Conservation (phyloP, 2,888 invertebrate species). For the Palloptera scutellata region DNA sequence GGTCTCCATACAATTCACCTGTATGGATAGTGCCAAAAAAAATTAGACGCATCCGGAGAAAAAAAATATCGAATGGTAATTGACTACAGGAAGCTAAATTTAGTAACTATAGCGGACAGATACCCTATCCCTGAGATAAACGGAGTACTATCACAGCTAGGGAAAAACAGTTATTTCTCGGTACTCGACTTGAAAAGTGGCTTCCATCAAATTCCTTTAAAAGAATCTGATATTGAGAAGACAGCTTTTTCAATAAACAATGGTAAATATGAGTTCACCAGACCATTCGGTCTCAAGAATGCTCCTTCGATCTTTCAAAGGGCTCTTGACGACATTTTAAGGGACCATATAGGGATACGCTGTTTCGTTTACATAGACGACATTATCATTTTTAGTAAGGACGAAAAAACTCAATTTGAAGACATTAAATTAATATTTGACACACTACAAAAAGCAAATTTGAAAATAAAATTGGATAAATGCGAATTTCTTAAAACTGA, state of each 20-base stretch:
- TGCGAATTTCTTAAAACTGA: background rate
- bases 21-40: background rate
- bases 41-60: background rate
- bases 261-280: background rate
- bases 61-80: background rate
- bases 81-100: slow-evolving; percentile 10
- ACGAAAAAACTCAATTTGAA: background rate
- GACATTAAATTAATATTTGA: slow-evolving; percentile 8
- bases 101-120: slow-evolving; percentile 1
- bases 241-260: too few relatives aligned
- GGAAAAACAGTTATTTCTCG: slow-evolving; percentile 7
- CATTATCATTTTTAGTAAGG: slow-evolving; percentile 3
- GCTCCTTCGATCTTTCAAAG: too few relatives aligned
- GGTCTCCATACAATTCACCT: too few relatives aligned
- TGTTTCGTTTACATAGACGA: background rate
- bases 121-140: too few relatives aligned
- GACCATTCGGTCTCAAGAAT: too few relatives aligned
- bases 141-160: slow-evolving; percentile 8
- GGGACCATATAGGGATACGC: slow-evolving; percentile 2
- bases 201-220: too few relatives aligned
- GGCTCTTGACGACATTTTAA: too few relatives aligned
- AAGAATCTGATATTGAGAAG: too few relatives aligned
- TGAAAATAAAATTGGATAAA: slow-evolving; percentile 3
- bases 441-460: slow-evolving; percentile 1
- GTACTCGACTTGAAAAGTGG: too few relatives aligned